These are phyloP conservation scores for Phalacrocorax aristotelis DNA, from an alignment of 2,113 vertebrate genomes.

Conservation along the genomic window DNA sequence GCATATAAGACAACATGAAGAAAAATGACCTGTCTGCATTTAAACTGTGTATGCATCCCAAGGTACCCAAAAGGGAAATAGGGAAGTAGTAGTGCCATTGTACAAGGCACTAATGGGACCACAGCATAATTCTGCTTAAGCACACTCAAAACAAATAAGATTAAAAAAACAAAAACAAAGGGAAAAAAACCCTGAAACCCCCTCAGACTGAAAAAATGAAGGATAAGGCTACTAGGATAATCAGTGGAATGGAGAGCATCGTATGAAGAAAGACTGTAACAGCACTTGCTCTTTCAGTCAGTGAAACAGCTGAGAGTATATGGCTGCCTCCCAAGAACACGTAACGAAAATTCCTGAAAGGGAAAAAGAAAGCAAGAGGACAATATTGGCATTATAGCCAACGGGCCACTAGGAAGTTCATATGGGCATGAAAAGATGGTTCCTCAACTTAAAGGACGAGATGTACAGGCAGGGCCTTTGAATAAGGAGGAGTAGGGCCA, in stretches of 20 bases:
- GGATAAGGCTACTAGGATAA: background rate
- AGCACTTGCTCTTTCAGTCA: slow-evolving; percentile 15
- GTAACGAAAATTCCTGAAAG: background rate
- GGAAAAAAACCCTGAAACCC: background rate
- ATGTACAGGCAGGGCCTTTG: background rate
- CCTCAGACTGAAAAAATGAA: background rate
- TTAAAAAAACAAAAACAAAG: too few species aligned
- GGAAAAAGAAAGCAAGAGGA: background rate
- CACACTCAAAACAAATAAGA: background rate
- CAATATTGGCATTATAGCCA: background rate
- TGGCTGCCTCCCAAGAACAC: background rate
- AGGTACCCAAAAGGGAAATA: slow-evolving; percentile 24
- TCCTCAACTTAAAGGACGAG: background rate
- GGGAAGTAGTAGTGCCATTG: background rate
- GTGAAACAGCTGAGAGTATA: background rate
- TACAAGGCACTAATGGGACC: slow-evolving; percentile 34
- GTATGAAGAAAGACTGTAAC: background rate
- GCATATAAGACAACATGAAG: slow-evolving; percentile 29
- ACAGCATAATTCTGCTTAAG: background rate
- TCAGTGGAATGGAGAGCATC: background rate
- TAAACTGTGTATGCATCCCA: slow-evolving; percentile 1
- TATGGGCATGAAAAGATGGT: background rate
- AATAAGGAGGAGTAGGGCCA: background rate
- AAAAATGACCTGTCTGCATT: slow-evolving; percentile 15
- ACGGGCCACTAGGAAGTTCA: background rate